phyloP scores from a whole-genome alignment of 1,140 invertebrate species.

The Drosophila sechellia region DNA sequence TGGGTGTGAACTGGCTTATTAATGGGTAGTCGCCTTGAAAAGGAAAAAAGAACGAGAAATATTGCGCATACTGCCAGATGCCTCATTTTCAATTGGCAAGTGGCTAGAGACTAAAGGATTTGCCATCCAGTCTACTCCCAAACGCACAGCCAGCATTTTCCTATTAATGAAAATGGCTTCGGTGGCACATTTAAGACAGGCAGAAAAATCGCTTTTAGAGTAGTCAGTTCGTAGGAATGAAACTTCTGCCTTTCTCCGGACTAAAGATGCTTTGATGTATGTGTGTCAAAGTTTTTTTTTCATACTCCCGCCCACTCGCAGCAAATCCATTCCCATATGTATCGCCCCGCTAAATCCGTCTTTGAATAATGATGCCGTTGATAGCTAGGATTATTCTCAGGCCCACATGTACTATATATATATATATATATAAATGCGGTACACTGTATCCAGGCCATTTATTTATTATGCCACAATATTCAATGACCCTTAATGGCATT shows the following conservation, averaged over 20 bases:
- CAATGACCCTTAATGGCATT: conserved; percentile 83
- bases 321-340: conserved; percentile 17
- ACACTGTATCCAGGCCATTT: conserved; percentile 50
- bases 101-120: conserved; percentile 4
- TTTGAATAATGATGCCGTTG: conserved; percentile 82
- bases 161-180: conserved; percentile 34
- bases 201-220: conserved; percentile 67
- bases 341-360: conserved; percentile 66
- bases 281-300: conserved; percentile 42
- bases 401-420: conserved; percentile 8
- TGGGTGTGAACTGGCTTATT: conserved; percentile 56
- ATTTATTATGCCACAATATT: conserved; percentile 83
- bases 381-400: conserved; percentile 70
- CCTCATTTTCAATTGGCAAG: conserved; percentile 32
- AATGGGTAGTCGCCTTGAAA: conserved; percentile 17
- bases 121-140: background rate
- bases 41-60: conserved; percentile 1
- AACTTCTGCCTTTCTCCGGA: conserved; percentile 11
- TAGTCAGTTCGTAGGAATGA: conserved; percentile 25
- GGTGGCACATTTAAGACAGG: conserved; percentile 9
- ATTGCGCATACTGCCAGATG: conserved; percentile 1
- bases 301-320: background rate
- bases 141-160: background rate
- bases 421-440: conserved; percentile 4
- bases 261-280: conserved; percentile 79